Conservation (phyloP, 2,113 vertebrate genomes). For the Toxostoma redivivum region DNA sequence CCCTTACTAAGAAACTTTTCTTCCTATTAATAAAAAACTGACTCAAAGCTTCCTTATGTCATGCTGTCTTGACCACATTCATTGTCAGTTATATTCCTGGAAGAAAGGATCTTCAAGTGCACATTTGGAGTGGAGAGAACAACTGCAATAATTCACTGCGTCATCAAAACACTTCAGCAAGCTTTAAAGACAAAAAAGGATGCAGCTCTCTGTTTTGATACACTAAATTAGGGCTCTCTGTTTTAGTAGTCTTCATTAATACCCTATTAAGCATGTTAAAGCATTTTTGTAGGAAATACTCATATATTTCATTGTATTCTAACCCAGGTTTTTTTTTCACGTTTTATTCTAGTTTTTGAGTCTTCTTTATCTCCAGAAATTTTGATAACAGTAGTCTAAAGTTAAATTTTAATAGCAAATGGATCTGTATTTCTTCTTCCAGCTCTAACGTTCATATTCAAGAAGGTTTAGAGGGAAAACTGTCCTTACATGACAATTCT, state of each 20-base stretch:
- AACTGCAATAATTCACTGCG: not conserved
- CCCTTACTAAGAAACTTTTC: not conserved
- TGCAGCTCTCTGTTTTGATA: not conserved
- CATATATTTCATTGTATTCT: not conserved
- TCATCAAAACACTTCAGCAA: not conserved
- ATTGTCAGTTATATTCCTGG: not conserved
- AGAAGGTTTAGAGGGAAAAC: not conserved
- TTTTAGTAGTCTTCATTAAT: not conserved
- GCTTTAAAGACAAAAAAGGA: not conserved
- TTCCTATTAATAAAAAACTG: not conserved
- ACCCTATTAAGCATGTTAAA: not conserved
- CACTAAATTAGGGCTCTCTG: fast-evolving
- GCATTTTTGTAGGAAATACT: not conserved
- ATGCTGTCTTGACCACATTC: not conserved
- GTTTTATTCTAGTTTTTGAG: not conserved
- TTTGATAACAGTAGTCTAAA: not conserved
- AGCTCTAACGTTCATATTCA: not conserved
- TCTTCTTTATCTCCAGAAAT: not conserved
- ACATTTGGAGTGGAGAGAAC: not conserved
- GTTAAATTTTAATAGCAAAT: not conserved
- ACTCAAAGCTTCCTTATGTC: not conserved
- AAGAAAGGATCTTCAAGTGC: not conserved
- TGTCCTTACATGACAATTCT: not conserved
- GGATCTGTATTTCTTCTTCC: not conserved
- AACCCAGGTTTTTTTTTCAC: fast-evolving